These are phyloP conservation scores for Poeciliopsis turneri DNA, from an alignment of 2,797 vertebrate species.

Conservation along the genomic window DNA sequence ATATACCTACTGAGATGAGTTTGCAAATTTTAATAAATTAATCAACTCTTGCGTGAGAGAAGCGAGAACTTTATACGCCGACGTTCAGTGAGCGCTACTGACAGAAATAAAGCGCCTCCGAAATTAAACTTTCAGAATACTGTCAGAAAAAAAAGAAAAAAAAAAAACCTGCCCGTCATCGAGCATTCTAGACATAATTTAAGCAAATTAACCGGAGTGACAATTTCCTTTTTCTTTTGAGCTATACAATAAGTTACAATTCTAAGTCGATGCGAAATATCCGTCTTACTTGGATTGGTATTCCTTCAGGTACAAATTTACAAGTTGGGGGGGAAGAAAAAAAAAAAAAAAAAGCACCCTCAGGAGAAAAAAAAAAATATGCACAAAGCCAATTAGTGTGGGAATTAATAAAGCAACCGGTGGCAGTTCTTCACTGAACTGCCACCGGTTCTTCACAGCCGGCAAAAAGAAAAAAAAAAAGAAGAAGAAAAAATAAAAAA, in stretches of 20 bases:
- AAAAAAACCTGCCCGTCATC: slow-evolving; percentile 57
- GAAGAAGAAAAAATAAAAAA: background rate
- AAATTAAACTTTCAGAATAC: slow-evolving; percentile 31
- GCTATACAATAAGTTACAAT: slow-evolving; percentile 20
- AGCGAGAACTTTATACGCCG: slow-evolving; percentile 37
- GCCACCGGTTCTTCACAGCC: slow-evolving; percentile 51
- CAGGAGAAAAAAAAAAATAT: background rate
- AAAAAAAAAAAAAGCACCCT: slow-evolving; percentile 29
- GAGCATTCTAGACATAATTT: slow-evolving; percentile 33
- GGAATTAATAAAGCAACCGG: slow-evolving; percentile 39
- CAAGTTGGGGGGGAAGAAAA: background rate
- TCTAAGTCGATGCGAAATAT: slow-evolving; percentile 23
- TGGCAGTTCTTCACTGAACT: slow-evolving; percentile 9
- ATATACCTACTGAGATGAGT: slow-evolving; percentile 39
- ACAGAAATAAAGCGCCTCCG: slow-evolving; percentile 25
- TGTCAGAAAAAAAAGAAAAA: slow-evolving; percentile 12
- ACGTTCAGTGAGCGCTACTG: slow-evolving; percentile 46
- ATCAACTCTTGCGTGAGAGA: slow-evolving; percentile 36
- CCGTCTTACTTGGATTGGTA: slow-evolving; percentile 30
- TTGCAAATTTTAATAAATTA: slow-evolving; percentile 41
- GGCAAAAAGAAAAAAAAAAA: slow-evolving; percentile 19
- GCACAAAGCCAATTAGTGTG: slow-evolving; percentile 45
- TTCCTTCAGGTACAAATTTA: slow-evolving; percentile 37
- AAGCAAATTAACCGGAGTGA: slow-evolving; percentile 49
- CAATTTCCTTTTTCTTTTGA: slow-evolving; percentile 33